A percentile compares a stretch with the other conserved stretches of the same genome.
Evolutionary conservation across 2,113 vertebrate species (phyloP).

Genomic region (Lasiurus cinereus): DNA sequence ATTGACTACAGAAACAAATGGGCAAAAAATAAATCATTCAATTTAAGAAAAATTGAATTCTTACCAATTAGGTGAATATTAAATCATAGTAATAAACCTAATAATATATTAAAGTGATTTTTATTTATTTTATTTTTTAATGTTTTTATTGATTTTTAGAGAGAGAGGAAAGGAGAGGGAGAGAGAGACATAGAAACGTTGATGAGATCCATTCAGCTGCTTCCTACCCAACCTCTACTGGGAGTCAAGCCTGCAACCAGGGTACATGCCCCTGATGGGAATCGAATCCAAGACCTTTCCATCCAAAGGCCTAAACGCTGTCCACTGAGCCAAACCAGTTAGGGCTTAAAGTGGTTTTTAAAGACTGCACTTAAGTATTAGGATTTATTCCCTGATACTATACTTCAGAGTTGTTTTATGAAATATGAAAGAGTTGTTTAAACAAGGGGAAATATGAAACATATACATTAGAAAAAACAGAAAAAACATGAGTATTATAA

Average conservation of each 20-base stretch:
- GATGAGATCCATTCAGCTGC: no score
- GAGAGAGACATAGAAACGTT: no score
- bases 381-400: background rate
- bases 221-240: no score
- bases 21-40: background rate
- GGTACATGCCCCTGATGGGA: no score
- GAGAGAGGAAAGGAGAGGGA: no score
- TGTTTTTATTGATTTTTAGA: no score
- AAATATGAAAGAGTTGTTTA: constrained; percentile 48
- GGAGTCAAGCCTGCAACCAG: no score
- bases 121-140: background rate
- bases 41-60: constrained; percentile 22
- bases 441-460: constrained; percentile 33
- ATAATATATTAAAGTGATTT: constrained; percentile 22
- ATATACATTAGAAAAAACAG: background rate
- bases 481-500: constrained; percentile 23
- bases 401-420: background rate
- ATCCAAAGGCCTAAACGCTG: no score
- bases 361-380: background rate
- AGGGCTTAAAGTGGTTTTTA: constrained; percentile 31
- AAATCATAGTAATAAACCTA: constrained; percentile 25
- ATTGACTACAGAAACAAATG: background rate
- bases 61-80: constrained; percentile 6
- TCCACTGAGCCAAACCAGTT: no score
- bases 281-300: no score